phyloP scores from a whole-genome alignment of 2,888 invertebrate species.

The Drosophila trichaetosa region DNA sequence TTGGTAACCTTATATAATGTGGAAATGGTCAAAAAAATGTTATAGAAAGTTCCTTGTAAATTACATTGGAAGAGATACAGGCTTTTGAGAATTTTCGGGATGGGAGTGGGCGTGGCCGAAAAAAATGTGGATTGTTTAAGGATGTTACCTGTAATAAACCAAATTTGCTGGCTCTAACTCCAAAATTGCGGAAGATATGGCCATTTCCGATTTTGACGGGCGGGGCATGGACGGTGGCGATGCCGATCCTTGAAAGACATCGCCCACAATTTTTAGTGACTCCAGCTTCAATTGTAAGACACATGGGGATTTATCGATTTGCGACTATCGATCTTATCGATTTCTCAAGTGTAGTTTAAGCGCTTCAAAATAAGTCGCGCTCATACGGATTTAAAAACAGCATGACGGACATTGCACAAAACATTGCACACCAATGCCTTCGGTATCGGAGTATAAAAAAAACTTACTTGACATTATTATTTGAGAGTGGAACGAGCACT shows the following conservation, averaged over 20 bases:
- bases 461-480: background rate
- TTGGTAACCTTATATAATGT: background rate
- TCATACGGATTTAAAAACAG: background rate
- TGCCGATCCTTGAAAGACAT: background rate
- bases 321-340: background rate
- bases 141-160: background rate
- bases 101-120: background rate
- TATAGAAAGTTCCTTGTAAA: background rate
- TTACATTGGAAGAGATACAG: background rate
- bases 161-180: background rate
- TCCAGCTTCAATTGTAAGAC: background rate
- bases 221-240: background rate
- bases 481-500: background rate
- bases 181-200: background rate
- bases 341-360: background rate
- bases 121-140: too few relatives aligned
- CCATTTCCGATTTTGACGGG: too few relatives aligned
- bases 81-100: background rate
- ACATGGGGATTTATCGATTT: background rate
- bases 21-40: background rate
- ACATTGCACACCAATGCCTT: too few relatives aligned
- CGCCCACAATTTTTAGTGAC: background rate
- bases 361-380: too few relatives aligned
- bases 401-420: background rate
- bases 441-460: background rate